These are phyloP conservation scores for Leptinotarsa juncta DNA, from an alignment of 2,888 invertebrate genomes.

Conservation along the genomic window DNA sequence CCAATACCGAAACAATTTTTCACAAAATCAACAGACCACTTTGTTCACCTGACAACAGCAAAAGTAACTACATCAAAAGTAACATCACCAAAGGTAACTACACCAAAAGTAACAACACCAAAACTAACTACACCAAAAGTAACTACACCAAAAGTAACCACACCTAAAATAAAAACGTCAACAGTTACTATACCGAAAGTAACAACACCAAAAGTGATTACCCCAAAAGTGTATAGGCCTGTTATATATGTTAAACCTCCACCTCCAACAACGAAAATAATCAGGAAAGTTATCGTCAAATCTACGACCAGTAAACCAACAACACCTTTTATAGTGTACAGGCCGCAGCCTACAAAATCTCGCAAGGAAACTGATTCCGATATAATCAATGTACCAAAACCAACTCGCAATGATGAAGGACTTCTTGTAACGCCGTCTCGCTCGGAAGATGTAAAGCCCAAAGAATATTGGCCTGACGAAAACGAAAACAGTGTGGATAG, in stretches of 20 bases:
- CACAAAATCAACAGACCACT: neutral
- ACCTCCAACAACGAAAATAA: conserved; percentile 36
- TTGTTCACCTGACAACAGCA: neutral
- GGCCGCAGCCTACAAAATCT: conserved; percentile 19
- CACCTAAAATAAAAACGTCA: conserved; percentile 8
- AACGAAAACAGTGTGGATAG: conserved; percentile 38
- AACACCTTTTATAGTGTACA: neutral
- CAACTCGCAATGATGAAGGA: conserved; percentile 37
- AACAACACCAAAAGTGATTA: neutral
- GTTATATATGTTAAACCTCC: conserved; percentile 38
- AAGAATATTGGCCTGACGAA: conserved; percentile 40
- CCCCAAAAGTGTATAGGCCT: conserved; percentile 6
- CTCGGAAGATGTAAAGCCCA: conserved; percentile 25
- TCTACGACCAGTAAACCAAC: neutral
- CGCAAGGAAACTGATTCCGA: conserved; percentile 35
- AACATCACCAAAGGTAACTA: too few species aligned
- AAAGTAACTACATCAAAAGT: too few species aligned
- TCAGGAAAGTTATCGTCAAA: conserved; percentile 30
- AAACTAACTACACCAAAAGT: neutral
- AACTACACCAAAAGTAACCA: neutral
- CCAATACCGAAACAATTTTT: neutral
- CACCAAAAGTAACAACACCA: too few species aligned
- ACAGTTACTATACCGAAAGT: neutral
- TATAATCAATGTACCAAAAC: conserved; percentile 29
- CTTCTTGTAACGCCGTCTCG: conserved; percentile 23